Percentiles rank a stretch among this genome's conserved stretches.
phyloP scores from a whole-genome alignment of 2,888 invertebrate species.

The Spodoptera exigua region DNA sequence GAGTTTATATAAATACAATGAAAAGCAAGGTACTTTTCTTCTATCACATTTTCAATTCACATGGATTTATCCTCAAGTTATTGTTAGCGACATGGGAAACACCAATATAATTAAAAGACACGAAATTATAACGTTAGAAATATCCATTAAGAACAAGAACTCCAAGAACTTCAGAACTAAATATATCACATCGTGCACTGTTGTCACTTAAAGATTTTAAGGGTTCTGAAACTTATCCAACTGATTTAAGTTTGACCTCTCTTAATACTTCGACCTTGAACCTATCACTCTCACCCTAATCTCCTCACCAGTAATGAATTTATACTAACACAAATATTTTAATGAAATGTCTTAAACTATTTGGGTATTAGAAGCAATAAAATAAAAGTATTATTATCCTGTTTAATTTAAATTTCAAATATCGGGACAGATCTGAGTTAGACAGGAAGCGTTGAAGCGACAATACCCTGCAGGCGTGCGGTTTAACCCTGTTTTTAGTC shows the following conservation, averaged over 20 bases:
- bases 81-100: no score
- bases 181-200: slow-evolving; percentile 13
- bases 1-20: no score
- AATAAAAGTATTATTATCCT: background rate
- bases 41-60: no score
- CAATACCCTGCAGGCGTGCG: slow-evolving; percentile 18
- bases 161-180: slow-evolving; percentile 4
- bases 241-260: background rate
- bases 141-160: slow-evolving; percentile 16
- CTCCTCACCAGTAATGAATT: background rate
- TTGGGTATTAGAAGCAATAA: background rate
- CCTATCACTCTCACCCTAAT: background rate
- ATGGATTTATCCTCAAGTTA: no score
- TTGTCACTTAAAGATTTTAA: slow-evolving; percentile 21
- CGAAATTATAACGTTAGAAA: background rate
- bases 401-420: slow-evolving; percentile 1
- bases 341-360: no score
- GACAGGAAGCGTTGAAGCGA: slow-evolving; percentile 23
- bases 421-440: slow-evolving; percentile 8
- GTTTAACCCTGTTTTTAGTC: slow-evolving; percentile 25
- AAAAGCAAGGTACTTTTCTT: no score
- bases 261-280: slow-evolving; percentile 3
- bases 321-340: background rate
- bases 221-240: slow-evolving; percentile 8
- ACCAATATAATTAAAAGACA: no score